Percentiles rank a stretch among this genome's conserved stretches.
These are phyloP conservation scores for Anser brachyrhynchus DNA, from an alignment of 2,113 vertebrate genomes.

Conservation along the genomic window DNA sequence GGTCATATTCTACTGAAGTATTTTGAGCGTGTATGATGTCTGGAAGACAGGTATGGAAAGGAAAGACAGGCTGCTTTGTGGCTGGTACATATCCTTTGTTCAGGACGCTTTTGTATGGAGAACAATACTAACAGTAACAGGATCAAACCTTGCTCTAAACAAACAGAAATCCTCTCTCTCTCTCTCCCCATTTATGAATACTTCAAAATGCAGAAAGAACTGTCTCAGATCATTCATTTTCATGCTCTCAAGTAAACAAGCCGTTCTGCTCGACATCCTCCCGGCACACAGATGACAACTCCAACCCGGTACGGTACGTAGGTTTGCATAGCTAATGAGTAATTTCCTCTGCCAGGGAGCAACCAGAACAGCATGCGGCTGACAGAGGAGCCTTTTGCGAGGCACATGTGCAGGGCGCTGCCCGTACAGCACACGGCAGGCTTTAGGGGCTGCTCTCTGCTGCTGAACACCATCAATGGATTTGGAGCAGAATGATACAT, in stretches of 20 bases:
- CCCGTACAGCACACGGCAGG: neutral
- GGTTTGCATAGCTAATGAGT: conserved; percentile 8
- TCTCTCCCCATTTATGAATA: neutral
- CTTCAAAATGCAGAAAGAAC: conserved; percentile 6
- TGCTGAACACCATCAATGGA: neutral
- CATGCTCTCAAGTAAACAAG: neutral
- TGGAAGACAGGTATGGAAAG: conserved; percentile 3
- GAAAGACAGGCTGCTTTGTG: conserved; percentile 12
- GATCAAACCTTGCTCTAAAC: neutral
- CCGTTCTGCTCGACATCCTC: conserved; percentile 22
- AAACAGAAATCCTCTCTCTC: neutral
- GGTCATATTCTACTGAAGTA: neutral
- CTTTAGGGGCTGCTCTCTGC: neutral
- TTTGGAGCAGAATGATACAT: conserved; percentile 12
- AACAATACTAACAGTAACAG: conserved; percentile 1
- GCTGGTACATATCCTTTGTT: conserved; percentile 43
- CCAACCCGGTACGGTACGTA: neutral
- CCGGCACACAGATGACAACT: neutral
- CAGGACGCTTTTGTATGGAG: neutral
- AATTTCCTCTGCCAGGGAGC: conserved; percentile 6
- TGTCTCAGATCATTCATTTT: neutral
- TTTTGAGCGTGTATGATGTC: neutral
- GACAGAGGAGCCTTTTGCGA: neutral
- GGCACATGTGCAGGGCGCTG: neutral
- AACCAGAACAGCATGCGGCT: neutral